Base-by-base conservation (phyloP, 2,888 invertebrate genomes). In the Sesamia inferens region DNA sequence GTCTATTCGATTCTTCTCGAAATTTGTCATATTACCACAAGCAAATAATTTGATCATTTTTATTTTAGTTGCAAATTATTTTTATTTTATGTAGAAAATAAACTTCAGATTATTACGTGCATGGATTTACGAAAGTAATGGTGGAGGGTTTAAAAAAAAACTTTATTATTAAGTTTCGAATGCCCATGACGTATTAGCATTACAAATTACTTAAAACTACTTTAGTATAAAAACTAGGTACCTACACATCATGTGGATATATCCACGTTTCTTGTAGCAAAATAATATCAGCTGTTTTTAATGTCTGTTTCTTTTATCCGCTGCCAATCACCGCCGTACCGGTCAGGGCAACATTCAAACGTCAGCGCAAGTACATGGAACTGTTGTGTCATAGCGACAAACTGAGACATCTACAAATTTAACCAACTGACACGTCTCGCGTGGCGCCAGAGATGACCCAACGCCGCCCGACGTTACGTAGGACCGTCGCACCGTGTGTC, bases 21-120 rank as follows among this genome's bases (percentile, higher is more conserved):
- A 42, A 44, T 16, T 68, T 51, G n/a, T 83, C 67, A 3, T 82
- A 78, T 82, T 73, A 77, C 84, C 85, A 84, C 86, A 85, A 82
- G 14, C 71, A 73, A 39, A 76, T 73, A 22, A 55, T 74, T 66
- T 65, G 14, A 64, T 69, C 0, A 42, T 68, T 76, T 70, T 78
- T 58, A 39, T 72, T 78, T 81, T 65, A 65, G 67, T 80, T 80
- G 84, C 82, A 16, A 66, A 6, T 75, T 76, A 14, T 74, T 71
- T 64, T 69, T 54, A 42, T 66, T 70, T 58, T 39, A 66, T 47
- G 4, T n/a, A 59, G 16, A 59, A 22, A 6, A 0, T n/a, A 64
- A 48, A 51, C 31, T 47, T 13, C 1, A 5, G 8, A 31, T 48
- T 51, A 42, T 39, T 54, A 16, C 59, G 31, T 71, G 19, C 7